These are phyloP conservation scores for Sinotaia quadrata DNA, from an alignment of 2,888 invertebrate genomes.

Conservation along the genomic window DNA sequence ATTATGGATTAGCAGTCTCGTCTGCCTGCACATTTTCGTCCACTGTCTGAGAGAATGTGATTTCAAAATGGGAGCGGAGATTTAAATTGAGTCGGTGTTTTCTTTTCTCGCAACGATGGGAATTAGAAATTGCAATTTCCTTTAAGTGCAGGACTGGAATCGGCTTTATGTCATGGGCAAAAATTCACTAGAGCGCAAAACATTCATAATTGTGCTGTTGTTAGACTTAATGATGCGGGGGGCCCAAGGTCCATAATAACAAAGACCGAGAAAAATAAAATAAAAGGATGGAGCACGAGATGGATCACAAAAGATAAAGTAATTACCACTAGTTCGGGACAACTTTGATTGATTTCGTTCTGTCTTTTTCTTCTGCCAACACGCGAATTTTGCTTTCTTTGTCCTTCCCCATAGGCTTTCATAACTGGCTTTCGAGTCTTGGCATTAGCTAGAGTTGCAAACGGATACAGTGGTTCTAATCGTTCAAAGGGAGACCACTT, in stretches of 20 bases:
- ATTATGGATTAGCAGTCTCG: conserved; percentile 23
- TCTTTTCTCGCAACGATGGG: conserved; percentile 7
- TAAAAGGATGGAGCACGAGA: not conserved
- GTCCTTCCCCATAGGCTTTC: too few relatives aligned
- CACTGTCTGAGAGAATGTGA: conserved; percentile 16
- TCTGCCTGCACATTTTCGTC: not conserved
- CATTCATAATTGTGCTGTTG: conserved; percentile 24
- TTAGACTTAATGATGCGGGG: too few relatives aligned
- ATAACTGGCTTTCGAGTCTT: too few relatives aligned
- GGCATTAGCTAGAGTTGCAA: too few relatives aligned
- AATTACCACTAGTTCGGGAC: too few relatives aligned
- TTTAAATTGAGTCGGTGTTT: conserved; percentile 1
- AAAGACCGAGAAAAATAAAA: conserved; percentile 16
- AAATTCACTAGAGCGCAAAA: conserved; percentile 9
- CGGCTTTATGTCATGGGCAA: conserved; percentile 15
- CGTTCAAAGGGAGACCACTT: too few relatives aligned
- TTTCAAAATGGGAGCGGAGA: conserved; percentile 1
- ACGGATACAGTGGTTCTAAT: too few relatives aligned
- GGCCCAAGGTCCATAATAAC: not conserved
- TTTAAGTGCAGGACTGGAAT: conserved; percentile 25
- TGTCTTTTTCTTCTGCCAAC: too few relatives aligned
- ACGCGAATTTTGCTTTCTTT: too few relatives aligned
- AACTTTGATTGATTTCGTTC: too few relatives aligned
- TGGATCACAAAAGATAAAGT: not conserved
- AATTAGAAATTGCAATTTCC: conserved; percentile 28